These are phyloP conservation scores for Ecliptopera silaceata DNA, from an alignment of 2,888 invertebrate genomes.

Conservation along the genomic window DNA sequence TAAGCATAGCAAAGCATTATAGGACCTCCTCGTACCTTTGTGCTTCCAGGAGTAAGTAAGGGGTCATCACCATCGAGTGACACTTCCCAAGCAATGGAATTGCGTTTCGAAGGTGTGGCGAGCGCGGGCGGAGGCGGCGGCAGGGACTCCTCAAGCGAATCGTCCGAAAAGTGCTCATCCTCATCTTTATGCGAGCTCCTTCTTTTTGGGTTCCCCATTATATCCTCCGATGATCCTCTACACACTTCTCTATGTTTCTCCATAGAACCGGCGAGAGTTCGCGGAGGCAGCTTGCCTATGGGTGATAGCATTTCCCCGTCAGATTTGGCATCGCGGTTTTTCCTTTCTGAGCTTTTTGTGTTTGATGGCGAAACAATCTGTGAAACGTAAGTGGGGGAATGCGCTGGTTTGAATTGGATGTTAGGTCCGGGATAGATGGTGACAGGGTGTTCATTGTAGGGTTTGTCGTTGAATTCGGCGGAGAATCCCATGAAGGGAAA, in stretches of 20 bases:
- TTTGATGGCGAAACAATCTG: conserved; percentile 72
- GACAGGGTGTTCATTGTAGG: conserved; percentile 85
- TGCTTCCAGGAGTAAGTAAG: conserved; percentile 87
- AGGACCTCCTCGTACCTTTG: conserved; percentile 75
- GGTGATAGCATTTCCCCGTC: conserved; percentile 77
- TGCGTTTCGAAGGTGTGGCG: conserved; percentile 86
- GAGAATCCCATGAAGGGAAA: conserved; percentile 81
- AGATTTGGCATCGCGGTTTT: conserved; percentile 65
- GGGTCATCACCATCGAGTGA: conserved; percentile 88
- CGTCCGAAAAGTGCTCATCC: conserved; percentile 89
- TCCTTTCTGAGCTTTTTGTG: conserved; percentile 65
- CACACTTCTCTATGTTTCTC: conserved; percentile 92
- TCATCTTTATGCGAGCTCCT: conserved; percentile 67
- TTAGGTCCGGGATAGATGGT: conserved; percentile 86
- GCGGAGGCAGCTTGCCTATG: conserved; percentile 84
- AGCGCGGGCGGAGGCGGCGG: conserved; percentile 85
- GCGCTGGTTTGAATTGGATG: conserved; percentile 64
- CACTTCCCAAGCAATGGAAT: conserved; percentile 94
- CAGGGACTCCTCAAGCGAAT: conserved; percentile 90
- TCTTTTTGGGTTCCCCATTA: conserved; percentile 63
- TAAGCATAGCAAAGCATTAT: not conserved
- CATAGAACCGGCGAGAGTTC: conserved; percentile 87
- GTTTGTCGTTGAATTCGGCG: conserved; percentile 76
- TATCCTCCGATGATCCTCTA: conserved; percentile 83
- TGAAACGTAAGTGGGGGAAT: conserved; percentile 65